These are phyloP conservation scores for Strongylocentrotus purpuratus DNA, from an alignment of 35 echinoderm and acorn worm species.

Conservation along the genomic window DNA sequence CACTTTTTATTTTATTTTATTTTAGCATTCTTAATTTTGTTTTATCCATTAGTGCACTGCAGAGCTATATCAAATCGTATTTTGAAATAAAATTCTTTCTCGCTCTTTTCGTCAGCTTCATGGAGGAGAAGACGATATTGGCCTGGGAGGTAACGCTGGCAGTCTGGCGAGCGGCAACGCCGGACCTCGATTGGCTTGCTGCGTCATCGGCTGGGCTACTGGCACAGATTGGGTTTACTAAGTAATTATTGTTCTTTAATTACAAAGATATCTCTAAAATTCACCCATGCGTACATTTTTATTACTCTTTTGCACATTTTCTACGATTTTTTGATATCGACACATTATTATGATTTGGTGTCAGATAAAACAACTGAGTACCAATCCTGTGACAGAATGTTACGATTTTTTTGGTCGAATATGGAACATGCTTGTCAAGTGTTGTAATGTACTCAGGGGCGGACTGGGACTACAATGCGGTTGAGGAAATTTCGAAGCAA, in stretches of 20 bases:
- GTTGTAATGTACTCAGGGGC: no score
- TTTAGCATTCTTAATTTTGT: no score
- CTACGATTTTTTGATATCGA: background rate
- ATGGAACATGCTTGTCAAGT: no score
- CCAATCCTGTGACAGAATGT: no score
- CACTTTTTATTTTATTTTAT: no score
- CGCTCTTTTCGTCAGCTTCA: slow-evolving; percentile 29
- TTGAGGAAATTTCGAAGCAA: no score
- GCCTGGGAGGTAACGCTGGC: slow-evolving; percentile 28
- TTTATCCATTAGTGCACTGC: no score
- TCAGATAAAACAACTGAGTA: background rate
- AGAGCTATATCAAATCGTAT: no score
- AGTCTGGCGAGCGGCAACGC: slow-evolving; percentile 54
- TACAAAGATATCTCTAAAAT: background rate
- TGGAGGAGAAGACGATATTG: slow-evolving; percentile 53
- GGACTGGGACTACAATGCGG: no score
- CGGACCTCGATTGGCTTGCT: slow-evolving; percentile 54
- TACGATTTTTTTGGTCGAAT: no score
- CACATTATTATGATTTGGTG: background rate
- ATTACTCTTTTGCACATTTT: background rate
- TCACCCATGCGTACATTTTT: background rate
- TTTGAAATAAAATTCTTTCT: background rate
- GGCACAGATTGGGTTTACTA: background rate
- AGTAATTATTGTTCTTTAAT: background rate
- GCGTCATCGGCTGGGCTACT: slow-evolving; percentile 39